Base-by-base conservation (phyloP, 2,888 invertebrate species). In the Monopis laevigella region DNA sequence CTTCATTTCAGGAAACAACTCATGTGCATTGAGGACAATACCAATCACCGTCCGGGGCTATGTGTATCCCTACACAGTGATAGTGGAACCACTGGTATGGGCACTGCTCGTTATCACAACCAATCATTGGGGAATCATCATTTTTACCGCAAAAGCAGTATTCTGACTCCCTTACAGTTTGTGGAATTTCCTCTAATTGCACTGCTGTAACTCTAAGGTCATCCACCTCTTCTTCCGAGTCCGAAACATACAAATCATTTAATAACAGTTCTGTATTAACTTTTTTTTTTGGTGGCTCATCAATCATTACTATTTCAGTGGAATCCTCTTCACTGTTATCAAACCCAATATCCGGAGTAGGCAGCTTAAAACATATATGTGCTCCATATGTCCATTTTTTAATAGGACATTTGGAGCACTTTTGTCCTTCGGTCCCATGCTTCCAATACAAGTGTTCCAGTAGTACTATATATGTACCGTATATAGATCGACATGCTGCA, bases 401-500 rank as follows among this genome's bases (percentile, higher is more conserved):
- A 26, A 69, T 24, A 1, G 52, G 49, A 17, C 74, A 73, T 30
- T 49, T 44, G 6, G 51, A 52, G 47, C 73, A 75, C 48, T 46
- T 51, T 5, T 46, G 34, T 40, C 69, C 71, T 46, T 72, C 69
- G 0, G 70, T 73, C 3, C 71, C 73, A 43, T 74, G 73, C 4
- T 63, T 55, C 71, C 71, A 73, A 46, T 62, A 74, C 16, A 75
- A 48, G 48, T 75, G 74, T 44, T 65, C 66, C 2, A 74, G 44
- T 24, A 75, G 53, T n/a, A n/a, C n/a, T n/a, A n/a, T n/a, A n/a
- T n/a, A n/a, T n/a, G n/a, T n/a, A n/a, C n/a, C n/a, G n/a, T n/a
- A n/a, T n/a, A n/a, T n/a, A n/a, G n/a, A n/a, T n/a, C n/a, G n/a
- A n/a, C n/a, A n/a, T n/a, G n/a, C n/a, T n/a, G n/a, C n/a, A n/a